phyloP scores from a whole-genome alignment of 2,113 vertebrate genomes.

The Asarcornis scutulata region DNA sequence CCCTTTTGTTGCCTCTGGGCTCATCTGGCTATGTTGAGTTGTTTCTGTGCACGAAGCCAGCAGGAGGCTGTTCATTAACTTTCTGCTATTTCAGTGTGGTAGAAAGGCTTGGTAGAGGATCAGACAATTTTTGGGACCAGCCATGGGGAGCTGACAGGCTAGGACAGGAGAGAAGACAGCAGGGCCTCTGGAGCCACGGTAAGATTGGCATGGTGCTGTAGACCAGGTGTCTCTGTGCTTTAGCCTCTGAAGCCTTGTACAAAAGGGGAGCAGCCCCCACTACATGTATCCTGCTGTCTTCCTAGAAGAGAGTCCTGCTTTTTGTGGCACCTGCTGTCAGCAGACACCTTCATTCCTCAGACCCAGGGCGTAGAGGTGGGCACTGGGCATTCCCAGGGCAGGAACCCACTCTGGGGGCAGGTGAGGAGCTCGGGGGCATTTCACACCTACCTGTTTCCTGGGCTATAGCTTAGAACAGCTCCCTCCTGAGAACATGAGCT shows the following conservation, averaged over 20 bases:
- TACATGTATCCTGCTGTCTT: neutral
- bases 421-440: neutral
- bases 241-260: neutral
- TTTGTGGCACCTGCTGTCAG: neutral
- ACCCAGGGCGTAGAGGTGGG: accelerated
- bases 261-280: neutral
- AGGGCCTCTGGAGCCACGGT: neutral
- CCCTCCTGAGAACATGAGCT: neutral
- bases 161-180: neutral
- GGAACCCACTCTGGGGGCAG: neutral
- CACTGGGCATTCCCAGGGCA: neutral
- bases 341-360: neutral
- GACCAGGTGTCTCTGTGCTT: neutral
- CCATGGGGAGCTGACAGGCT: neutral
- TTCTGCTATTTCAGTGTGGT: neutral
- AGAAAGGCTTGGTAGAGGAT: neutral
- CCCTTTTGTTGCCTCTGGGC: neutral
- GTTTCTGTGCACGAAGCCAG: neutral
- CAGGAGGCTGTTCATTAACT: neutral
- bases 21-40: neutral
- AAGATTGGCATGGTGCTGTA: neutral
- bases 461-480: neutral
- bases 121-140: neutral
- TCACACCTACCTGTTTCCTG: neutral
- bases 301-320: neutral